Evolutionary conservation across 2,888 invertebrate species (phyloP), one percentile per base, ranked within the genome.

Genomic region (Melieria crassipennis): DNA sequence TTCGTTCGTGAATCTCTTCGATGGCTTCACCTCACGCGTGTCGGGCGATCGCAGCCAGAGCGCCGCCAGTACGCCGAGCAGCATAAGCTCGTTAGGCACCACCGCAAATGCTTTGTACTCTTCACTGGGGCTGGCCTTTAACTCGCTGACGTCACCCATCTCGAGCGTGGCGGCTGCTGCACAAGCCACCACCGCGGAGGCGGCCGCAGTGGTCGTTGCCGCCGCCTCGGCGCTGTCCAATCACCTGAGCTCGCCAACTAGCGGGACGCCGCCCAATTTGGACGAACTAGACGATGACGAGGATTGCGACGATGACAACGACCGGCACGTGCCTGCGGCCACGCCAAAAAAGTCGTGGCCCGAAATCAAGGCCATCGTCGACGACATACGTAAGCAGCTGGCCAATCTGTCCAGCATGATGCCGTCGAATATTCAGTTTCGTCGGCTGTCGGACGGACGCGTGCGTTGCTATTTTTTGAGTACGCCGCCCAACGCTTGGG

Each of bases 401-500:
- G 93, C 94, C 3, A 91, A 92, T 68, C 87, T 95, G 52, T 94
- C 94, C 0, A 92, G 92, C 1, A 93, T 94, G 89, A 92, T 95
- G 30, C 96, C 96, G 1, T 92, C 92, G 79, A 92, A 93, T 63
- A 92, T 96, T 78, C 91, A 93, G 48, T 96, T 96, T 87, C 90
- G 95, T 71, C 91, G 91, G 45, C 88, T 95, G 52, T 90, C 91
- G 67, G 94, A 94, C 87, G 94, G 94, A 50, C 91, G 93, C 78
- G 94, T 91, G 10, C 90, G 96, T 80, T 92, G 97, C 80, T 98
- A 97, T 86, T 98, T 97, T 85, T 89, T 98, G 74, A 93, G 95
- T 78, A 94, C 94, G 42, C 94, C 95, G 0, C 92, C 93, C 65
- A 94, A 94, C 81, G 94, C 94, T 13, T 94, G 96, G 91, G 97